Evolutionary conservation across 2,888 invertebrate species (phyloP).

Genomic region (Hirudinaria manillensis): DNA sequence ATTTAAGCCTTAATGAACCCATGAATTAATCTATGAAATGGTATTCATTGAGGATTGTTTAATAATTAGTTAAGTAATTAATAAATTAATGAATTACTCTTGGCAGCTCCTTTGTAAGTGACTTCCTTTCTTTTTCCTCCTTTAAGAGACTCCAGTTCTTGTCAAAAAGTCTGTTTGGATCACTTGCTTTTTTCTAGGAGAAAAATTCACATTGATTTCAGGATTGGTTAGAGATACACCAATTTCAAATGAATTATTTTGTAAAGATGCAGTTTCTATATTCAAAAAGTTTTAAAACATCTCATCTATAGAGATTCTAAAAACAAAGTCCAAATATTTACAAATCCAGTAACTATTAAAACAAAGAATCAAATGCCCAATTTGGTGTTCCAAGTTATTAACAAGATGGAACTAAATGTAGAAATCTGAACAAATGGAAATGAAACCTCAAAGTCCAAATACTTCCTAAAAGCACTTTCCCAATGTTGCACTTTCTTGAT

Average conservation of each 20-base stretch:
- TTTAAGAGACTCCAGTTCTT: conserved; percentile 28
- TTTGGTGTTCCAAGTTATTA: too few relatives aligned
- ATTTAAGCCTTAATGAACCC: too few relatives aligned
- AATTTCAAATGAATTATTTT: neutral
- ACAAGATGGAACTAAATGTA: too few relatives aligned
- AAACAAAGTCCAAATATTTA: neutral
- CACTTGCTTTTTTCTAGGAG: conserved; percentile 24
- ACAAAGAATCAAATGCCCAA: too few relatives aligned
- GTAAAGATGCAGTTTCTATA: neutral
- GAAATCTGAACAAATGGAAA: too few relatives aligned
- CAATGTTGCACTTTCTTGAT: conserved; percentile 30
- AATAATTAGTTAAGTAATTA: neutral
- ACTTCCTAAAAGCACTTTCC: conserved; percentile 26
- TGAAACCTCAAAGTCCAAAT: conserved; percentile 31
- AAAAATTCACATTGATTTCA: too few relatives aligned
- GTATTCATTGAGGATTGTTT: too few relatives aligned
- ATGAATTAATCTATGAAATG: too few relatives aligned
- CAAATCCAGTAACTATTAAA: too few relatives aligned
- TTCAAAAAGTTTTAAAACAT: too few relatives aligned
- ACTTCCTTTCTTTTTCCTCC: conserved; percentile 31
- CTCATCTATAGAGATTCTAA: neutral
- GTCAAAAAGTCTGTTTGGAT: conserved; percentile 30
- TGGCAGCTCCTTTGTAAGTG: conserved; percentile 24
- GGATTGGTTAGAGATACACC: too few relatives aligned
- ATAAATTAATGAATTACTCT: conserved; percentile 11